A percentile compares a stretch with the other conserved stretches of the same genome.
phyloP scores from a whole-genome alignment of 2,888 invertebrate genomes.

The Lamproptera curius region DNA sequence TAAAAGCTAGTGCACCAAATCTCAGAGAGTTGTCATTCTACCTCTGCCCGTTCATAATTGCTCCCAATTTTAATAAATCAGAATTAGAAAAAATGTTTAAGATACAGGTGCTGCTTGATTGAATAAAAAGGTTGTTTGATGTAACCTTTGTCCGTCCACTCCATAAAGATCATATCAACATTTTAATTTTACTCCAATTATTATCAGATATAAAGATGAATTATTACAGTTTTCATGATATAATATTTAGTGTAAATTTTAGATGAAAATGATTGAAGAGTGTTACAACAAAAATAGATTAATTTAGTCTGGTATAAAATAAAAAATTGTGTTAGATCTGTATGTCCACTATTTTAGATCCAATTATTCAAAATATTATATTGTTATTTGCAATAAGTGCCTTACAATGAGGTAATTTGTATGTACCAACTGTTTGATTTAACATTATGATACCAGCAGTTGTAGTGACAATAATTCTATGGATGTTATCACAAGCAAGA shows the following conservation, averaged over 20 bases:
- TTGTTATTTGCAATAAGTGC: constrained; percentile 2
- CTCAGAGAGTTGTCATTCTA: constrained; percentile 71
- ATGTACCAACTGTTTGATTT: background rate
- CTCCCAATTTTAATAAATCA: constrained; percentile 62
- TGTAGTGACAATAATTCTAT: constrained; percentile 17
- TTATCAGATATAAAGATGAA: no score
- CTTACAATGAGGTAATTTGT: no score
- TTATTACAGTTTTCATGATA: no score
- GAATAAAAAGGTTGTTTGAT: constrained; percentile 36
- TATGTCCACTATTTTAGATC: constrained; percentile 3
- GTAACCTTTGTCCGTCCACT: constrained; percentile 51
- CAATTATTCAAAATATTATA: background rate
- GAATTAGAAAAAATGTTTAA: constrained; percentile 71
- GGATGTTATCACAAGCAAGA: constrained; percentile 8
- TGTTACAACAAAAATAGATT: constrained; percentile 5
- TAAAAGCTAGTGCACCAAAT: constrained; percentile 69
- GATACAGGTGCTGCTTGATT: constrained; percentile 71
- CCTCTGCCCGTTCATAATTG: constrained; percentile 69
- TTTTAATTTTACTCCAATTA: no score
- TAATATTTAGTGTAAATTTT: constrained; percentile 8
- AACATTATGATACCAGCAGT: constrained; percentile 1
- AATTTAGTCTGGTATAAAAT: constrained; percentile 1
- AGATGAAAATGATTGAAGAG: background rate
- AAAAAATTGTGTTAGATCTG: constrained; percentile 11
- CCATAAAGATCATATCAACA: constrained; percentile 21